These are phyloP conservation scores for Philhelius pedissequus DNA, from an alignment of 2,888 invertebrate genomes.

Conservation along the genomic window DNA sequence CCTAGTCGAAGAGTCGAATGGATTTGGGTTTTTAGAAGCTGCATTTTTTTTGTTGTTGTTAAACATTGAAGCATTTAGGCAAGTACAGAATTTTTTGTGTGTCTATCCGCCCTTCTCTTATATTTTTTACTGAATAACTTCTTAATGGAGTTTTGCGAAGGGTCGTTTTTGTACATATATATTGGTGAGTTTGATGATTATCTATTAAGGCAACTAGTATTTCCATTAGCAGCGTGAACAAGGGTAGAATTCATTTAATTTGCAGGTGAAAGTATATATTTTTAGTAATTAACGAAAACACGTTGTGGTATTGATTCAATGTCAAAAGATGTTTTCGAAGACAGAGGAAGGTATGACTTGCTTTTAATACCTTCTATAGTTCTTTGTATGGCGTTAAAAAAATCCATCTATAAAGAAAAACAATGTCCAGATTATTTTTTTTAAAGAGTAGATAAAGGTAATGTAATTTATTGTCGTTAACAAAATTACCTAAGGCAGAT, in stretches of 20 bases:
- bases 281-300: background rate
- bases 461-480: too few species aligned
- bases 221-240: constrained; percentile 62
- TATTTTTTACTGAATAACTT: background rate
- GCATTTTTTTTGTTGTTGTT: constrained; percentile 20
- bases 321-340: background rate
- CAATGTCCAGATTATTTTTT: too few species aligned
- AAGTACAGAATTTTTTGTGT: constrained; percentile 11
- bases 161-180: background rate
- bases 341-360: too few species aligned
- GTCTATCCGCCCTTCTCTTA: background rate
- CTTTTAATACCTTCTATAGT: too few species aligned
- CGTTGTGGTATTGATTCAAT: background rate
- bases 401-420: background rate
- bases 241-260: constrained; percentile 52
- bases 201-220: constrained; percentile 44
- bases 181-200: background rate
- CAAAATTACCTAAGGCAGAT: too few species aligned
- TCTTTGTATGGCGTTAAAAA: too few species aligned
- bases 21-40: constrained; percentile 20
- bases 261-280: constrained; percentile 49
- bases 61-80: constrained; percentile 34
- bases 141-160: constrained; percentile 2
- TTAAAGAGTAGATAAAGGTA: too few species aligned
- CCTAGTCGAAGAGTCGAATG: constrained; percentile 40